phyloP scores from a whole-genome alignment of 2,113 vertebrate species.

The Trachemys scripta region DNA sequence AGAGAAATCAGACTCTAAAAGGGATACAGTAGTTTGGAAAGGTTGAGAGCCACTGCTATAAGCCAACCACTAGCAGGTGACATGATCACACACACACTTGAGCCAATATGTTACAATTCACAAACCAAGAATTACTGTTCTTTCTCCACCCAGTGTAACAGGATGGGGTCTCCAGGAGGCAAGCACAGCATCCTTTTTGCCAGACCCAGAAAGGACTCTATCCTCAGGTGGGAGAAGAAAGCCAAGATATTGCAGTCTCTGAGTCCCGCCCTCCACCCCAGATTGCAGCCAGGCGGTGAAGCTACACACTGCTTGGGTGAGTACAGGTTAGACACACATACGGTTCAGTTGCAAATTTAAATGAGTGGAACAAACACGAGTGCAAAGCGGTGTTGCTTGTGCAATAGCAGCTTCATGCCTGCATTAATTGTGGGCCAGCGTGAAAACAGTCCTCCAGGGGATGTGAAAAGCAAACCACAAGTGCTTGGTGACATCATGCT shows the following conservation, averaged over 20 bases:
- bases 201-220: not conserved
- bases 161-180: not conserved
- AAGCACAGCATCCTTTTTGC: not conserved
- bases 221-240: not conserved
- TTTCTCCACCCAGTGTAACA: not conserved
- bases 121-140: not conserved
- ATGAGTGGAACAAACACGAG: not conserved
- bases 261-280: not conserved
- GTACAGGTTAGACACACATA: rapidly evolving
- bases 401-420: not conserved
- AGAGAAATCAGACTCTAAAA: no score
- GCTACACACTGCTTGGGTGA: not conserved
- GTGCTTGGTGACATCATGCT: constrained; percentile 10
- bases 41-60: not conserved
- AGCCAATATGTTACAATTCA: not conserved
- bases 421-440: not conserved
- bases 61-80: not conserved
- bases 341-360: not conserved
- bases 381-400: rapidly evolving
- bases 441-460: constrained; percentile 71
- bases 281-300: not conserved
- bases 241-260: not conserved
- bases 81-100: not conserved
- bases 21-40: no score
- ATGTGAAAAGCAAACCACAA: constrained; percentile 9